Evolutionary conservation across 2,888 invertebrate species (phyloP).

Genomic region (Junonia oenone): DNA sequence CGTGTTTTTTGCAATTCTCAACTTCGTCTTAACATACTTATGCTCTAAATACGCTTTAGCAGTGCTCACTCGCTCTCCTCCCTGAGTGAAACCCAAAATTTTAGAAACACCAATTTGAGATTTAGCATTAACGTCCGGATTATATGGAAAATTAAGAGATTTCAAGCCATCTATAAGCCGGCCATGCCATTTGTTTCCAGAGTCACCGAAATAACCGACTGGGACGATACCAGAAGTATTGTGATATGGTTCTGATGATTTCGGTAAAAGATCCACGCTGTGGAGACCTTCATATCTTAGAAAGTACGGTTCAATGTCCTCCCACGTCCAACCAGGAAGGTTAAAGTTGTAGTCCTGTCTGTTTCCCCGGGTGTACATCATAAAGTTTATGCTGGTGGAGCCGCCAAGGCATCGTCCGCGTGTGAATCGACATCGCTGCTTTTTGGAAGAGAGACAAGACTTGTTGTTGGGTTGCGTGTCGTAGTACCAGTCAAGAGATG

Average conservation of each 20-base stretch:
- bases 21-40: slow-evolving; percentile 34
- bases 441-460: slow-evolving; percentile 47
- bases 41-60: slow-evolving; percentile 47
- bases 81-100: slow-evolving; percentile 43
- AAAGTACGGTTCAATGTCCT: slow-evolving; percentile 51
- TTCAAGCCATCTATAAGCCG: slow-evolving; percentile 39
- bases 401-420: slow-evolving; percentile 60
- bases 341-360: too few relatives aligned
- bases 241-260: slow-evolving; percentile 45
- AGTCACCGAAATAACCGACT: slow-evolving; percentile 42
- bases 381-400: slow-evolving; percentile 57
- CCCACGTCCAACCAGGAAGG: slow-evolving; percentile 51
- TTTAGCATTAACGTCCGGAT: too few relatives aligned
- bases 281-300: slow-evolving; percentile 50
- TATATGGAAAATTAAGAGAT: too few relatives aligned
- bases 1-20: slow-evolving; percentile 45
- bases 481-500: slow-evolving; percentile 49
- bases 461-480: slow-evolving; percentile 44
- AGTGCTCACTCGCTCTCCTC: too few relatives aligned
- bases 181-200: slow-evolving; percentile 48
- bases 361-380: slow-evolving; percentile 59
- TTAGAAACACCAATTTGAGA: slow-evolving; percentile 52
- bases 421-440: slow-evolving; percentile 41
- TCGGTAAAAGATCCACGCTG: slow-evolving; percentile 38
- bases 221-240: slow-evolving; percentile 48